Evolutionary conservation across 2,113 vertebrate genomes (phyloP).

Genomic region (Gymnorhina tibicen): DNA sequence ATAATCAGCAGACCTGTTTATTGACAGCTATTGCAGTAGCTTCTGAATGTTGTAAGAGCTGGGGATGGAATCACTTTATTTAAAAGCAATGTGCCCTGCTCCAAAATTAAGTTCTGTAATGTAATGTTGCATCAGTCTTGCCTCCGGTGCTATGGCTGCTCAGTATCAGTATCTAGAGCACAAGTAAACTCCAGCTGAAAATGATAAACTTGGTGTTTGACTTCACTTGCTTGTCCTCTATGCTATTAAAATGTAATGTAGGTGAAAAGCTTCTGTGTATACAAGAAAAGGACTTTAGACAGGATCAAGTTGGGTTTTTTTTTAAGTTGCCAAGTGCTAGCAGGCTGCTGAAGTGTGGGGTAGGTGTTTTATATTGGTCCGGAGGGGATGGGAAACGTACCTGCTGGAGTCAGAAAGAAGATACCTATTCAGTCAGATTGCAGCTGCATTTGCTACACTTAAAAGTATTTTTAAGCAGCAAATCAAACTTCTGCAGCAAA

Average conservation of each 20-base stretch:
- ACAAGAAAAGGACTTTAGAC: background rate
- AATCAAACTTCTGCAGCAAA: background rate
- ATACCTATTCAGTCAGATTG: background rate
- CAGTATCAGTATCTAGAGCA: background rate
- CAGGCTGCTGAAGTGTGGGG: background rate
- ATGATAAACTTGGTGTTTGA: background rate
- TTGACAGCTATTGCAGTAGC: background rate
- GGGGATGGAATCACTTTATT: background rate
- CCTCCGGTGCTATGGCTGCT: background rate
- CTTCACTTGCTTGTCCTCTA: background rate
- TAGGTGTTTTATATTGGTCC: background rate
- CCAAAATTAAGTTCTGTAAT: background rate
- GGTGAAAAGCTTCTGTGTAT: background rate
- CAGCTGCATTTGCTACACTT: background rate
- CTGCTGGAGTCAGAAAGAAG: background rate
- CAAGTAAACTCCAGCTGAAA: background rate
- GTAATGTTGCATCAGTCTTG: background rate
- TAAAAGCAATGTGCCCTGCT: background rate
- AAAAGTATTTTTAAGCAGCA: background rate
- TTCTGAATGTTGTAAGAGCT: background rate
- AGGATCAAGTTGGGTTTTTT: background rate
- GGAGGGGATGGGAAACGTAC: background rate
- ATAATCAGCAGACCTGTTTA: background rate
- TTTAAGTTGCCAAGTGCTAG: background rate
- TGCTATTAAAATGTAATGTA: background rate